Evolutionary conservation across 2,888 invertebrate genomes (phyloP).

Genomic region (Steinernema scapterisci): DNA sequence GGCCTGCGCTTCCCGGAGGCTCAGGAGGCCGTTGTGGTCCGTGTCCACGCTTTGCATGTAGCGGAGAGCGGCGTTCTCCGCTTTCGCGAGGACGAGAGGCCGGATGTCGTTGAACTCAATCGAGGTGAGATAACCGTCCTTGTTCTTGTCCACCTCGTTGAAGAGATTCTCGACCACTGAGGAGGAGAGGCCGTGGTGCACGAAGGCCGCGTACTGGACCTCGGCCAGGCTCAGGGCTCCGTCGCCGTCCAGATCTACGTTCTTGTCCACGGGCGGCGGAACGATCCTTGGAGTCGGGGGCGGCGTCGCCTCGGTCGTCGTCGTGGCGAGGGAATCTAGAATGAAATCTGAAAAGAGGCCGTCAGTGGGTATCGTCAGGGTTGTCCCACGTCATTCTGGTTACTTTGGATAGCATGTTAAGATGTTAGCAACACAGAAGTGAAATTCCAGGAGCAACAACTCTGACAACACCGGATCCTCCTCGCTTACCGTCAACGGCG

Average conservation of each 20-base stretch:
- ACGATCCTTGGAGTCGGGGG: constrained; percentile 37
- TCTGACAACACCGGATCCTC: no score
- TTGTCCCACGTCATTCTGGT: no score
- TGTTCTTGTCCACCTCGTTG: constrained; percentile 53
- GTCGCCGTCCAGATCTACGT: constrained; percentile 62
- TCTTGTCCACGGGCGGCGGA: constrained; percentile 51
- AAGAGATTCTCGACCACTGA: constrained; percentile 64
- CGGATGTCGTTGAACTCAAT: constrained; percentile 63
- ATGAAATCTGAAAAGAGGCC: constrained; percentile 23
- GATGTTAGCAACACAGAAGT: no score
- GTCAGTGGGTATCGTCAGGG: not conserved
- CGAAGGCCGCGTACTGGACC: constrained; percentile 65
- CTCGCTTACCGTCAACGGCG: constrained; percentile 12
- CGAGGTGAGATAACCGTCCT: constrained; percentile 46
- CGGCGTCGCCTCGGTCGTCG: constrained; percentile 31
- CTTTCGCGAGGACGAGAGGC: constrained; percentile 62
- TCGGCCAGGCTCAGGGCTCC: constrained; percentile 59
- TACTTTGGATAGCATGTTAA: no score
- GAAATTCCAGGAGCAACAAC: no score
- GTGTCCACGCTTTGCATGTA: constrained; percentile 62
- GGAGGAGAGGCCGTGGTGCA: constrained; percentile 64
- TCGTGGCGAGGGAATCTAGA: constrained; percentile 30
- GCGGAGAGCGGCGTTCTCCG: constrained; percentile 63
- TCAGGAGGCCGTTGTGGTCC: constrained; percentile 58
- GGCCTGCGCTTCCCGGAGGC: constrained; percentile 59